Base-by-base conservation (phyloP, 1,140 invertebrate species). In the Eurytemora carolleeae region DNA sequence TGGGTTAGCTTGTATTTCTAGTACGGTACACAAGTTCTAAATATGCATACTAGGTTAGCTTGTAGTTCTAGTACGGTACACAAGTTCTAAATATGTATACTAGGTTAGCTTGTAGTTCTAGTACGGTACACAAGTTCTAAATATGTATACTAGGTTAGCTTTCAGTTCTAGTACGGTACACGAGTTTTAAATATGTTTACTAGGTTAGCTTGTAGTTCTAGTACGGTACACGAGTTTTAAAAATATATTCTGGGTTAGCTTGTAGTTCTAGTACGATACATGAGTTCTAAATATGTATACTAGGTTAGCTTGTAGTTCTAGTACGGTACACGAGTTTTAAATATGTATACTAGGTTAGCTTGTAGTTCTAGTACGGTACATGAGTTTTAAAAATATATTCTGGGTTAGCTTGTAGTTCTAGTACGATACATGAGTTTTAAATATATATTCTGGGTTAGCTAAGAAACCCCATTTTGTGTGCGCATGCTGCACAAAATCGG, bases 161-260 rank as follows among this genome's bases (percentile, higher is more conserved):
- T 7, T 12, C 31, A 44, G 31, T n/a, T n/a, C 31, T n/a, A 44
- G 31, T 44, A 44, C 31, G 17, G 31, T 12, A 7, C 7, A 44
- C 17, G 63, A 80, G 78, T 63, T 84, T 80, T 67, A 63, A 55
- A 19, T 44, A 44, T 12, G 7, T 12, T 12, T 12, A 44, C 31
- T 89, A 85, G 0, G 90, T 94, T 1, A 94, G 73, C 70, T 92
- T 91, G 1, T 87, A 91, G 73, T 94, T 89, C 63, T 90, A 76
- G 69, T 91, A 95, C 0, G 88, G 88, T 55, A 94, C 78, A 71
- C 92, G 85, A 55, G 67, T 65, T 69, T 72, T 68, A 73, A 75
- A 68, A 2, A 71, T 70, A 23, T 55, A 20, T n/a, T n/a, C 63
- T 54, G 19, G 15, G 3, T 18, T 24, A 57, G 12, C n/a, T 57